Percentiles rank a stretch among this genome's conserved stretches.
Conservation (phyloP, 2,113 vertebrate species). For the Labrus mixtus region DNA sequence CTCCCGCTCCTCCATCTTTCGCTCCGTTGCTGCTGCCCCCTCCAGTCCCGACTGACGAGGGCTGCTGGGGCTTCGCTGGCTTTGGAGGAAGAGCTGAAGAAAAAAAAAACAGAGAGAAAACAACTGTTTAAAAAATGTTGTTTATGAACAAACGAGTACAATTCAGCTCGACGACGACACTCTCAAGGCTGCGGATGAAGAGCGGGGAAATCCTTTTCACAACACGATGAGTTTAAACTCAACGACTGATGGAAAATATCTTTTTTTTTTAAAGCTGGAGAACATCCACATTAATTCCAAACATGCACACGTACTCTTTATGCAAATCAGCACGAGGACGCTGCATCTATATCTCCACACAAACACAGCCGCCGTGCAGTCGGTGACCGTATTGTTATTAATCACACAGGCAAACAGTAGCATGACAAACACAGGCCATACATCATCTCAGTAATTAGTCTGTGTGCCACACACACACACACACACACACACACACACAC, state of each 20-base stretch:
- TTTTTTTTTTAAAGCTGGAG: too few species aligned
- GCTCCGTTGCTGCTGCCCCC: slow-evolving; percentile 41
- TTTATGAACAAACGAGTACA: too few species aligned
- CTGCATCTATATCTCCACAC: background rate
- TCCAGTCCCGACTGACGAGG: slow-evolving; percentile 42
- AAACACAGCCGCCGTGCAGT: background rate
- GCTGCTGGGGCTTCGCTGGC: slow-evolving; percentile 62
- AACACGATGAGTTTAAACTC: too few species aligned
- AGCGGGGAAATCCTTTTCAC: too few species aligned
- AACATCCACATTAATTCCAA: background rate
- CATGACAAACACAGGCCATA: slow-evolving; percentile 12
- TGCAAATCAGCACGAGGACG: background rate
- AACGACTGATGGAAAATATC: too few species aligned
- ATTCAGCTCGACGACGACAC: too few species aligned
- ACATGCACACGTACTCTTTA: background rate
- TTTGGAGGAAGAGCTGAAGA: slow-evolving; percentile 71
- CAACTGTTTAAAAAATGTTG: too few species aligned
- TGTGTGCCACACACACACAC: background rate
- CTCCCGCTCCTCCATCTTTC: slow-evolving; percentile 54
- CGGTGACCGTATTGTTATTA: slow-evolving; percentile 15
- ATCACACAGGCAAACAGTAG: slow-evolving; percentile 15
- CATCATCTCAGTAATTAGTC: slow-evolving; percentile 29
- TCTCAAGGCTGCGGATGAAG: background rate
- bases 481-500: background rate
- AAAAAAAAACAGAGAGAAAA: background rate